Base-by-base conservation (phyloP, 2,888 invertebrate genomes). In the Oscheius sp. region DNA sequence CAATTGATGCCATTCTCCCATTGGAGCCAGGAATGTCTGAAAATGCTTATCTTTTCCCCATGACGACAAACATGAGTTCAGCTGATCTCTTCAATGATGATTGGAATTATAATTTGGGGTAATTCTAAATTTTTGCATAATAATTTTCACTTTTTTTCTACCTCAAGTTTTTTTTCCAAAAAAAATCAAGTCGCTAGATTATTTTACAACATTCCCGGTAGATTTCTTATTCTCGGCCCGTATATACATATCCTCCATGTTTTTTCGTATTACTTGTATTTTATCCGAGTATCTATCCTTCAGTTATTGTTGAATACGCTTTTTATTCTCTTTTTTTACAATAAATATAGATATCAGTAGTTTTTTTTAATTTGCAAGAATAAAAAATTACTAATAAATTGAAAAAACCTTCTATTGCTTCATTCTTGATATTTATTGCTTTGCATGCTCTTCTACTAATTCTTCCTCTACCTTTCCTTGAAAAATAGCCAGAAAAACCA, bases 11-110 rank as follows among this genome's bases (percentile, higher is more conserved):
- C 1, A 49, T 66, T 29, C 27, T 66, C 2, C 66, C 66, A 6
- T 35, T 66, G 0, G 66, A 66, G 18, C 66, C 66, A 25, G 52
- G 66, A 13, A 18, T 49, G 16, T 49, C 21, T 49, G n/a, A 66
- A 52, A 49, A 49, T 1, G 66, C 49, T 18, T 66, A 66, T 18
- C 18, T 16, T 1, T 66, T 66, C 29, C 66, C 66, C 0, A 7
- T 52, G 7, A 35, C 3, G 3, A 6, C 35, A n/a, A n/a, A n/a
- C 9, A 35, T 35, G 5, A 35, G 35, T 35, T 52, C 49, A 12
- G 16, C 25, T 27, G 66, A 66, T n/a, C 35, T 66, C 27, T 66
- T 52, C 35, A 35, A 23, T 12, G 18, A 18, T 23, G 61, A 61
- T 23, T 61, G 61, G 61, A 41, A 61, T 61, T 25, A 12, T 23